Conservation (phyloP, 2,888 invertebrate species). For the Idaea dimidiata region DNA sequence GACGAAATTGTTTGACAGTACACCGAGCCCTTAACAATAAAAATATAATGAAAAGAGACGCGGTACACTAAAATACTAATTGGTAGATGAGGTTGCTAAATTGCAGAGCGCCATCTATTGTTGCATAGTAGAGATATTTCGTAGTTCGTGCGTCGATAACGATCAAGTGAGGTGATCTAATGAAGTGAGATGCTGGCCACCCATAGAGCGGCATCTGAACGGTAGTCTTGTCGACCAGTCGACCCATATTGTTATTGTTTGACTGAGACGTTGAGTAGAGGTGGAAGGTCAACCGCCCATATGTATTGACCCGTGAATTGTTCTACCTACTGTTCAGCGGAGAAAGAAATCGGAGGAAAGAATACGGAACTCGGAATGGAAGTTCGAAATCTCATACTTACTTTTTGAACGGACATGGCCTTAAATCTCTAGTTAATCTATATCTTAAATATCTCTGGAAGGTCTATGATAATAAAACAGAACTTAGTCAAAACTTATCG, state of each 20-base stretch:
- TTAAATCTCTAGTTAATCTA: too few species aligned
- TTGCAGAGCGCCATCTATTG: constrained; percentile 78
- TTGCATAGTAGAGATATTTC: constrained; percentile 76
- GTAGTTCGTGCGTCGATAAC: constrained; percentile 69
- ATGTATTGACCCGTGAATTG: not conserved
- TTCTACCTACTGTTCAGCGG: not conserved
- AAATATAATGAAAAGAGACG: constrained; percentile 16
- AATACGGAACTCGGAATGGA: not conserved
- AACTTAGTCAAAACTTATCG: too few species aligned
- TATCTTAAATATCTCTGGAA: too few species aligned
- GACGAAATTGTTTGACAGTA: not conserved
- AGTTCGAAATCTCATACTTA: not conserved
- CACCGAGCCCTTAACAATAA: not conserved
- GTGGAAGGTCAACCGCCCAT: constrained; percentile 39
- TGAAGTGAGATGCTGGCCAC: constrained; percentile 73
- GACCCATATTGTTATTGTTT: constrained; percentile 49
- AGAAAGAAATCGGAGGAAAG: not conserved
- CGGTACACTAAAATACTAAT: constrained; percentile 52
- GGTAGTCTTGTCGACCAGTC: constrained; percentile 63
- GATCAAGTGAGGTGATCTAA: constrained; percentile 57
- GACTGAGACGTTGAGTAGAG: constrained; percentile 47
- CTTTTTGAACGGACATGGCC: too few species aligned
- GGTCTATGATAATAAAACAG: too few species aligned
- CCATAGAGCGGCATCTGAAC: constrained; percentile 62
- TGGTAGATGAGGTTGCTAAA: constrained; percentile 75